These are phyloP conservation scores for Myotis planiceps DNA, from an alignment of 2,797 vertebrate genomes.

Conservation along the genomic window DNA sequence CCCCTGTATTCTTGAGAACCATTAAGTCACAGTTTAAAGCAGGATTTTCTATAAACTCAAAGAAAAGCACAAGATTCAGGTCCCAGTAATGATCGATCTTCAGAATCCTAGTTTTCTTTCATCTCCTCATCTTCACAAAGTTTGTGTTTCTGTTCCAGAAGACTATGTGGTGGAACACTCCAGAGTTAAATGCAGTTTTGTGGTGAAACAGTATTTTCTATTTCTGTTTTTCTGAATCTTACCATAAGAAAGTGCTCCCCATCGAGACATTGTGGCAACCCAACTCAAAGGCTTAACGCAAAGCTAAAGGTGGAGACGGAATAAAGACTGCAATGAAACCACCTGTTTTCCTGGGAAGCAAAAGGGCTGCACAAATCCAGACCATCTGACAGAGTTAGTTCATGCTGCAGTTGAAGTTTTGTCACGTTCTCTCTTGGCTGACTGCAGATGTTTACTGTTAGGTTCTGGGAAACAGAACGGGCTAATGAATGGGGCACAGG, in stretches of 20 bases:
- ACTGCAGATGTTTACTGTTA: background rate
- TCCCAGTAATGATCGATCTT: background rate
- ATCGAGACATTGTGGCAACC: background rate
- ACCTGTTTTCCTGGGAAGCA: background rate
- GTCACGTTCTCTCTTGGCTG: background rate
- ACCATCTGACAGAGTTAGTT: background rate
- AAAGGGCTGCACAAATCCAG: background rate
- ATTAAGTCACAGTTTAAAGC: background rate
- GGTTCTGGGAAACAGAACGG: background rate
- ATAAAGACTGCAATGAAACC: background rate
- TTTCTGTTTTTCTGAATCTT: background rate
- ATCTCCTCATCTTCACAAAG: background rate
- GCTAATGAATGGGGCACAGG: background rate
- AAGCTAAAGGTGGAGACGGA: background rate
- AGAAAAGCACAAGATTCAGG: constrained; percentile 63
- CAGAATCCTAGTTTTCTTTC: background rate
- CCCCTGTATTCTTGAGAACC: constrained; percentile 20
- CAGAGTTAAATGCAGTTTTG: background rate
- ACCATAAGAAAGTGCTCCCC: background rate
- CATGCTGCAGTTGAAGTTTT: background rate
- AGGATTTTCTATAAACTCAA: constrained; percentile 40
- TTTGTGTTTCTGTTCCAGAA: background rate
- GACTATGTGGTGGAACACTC: background rate
- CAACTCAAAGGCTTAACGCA: background rate
- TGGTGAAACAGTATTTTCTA: background rate